Conservation (phyloP, 2,888 invertebrate genomes). For the Anodontia alba region DNA sequence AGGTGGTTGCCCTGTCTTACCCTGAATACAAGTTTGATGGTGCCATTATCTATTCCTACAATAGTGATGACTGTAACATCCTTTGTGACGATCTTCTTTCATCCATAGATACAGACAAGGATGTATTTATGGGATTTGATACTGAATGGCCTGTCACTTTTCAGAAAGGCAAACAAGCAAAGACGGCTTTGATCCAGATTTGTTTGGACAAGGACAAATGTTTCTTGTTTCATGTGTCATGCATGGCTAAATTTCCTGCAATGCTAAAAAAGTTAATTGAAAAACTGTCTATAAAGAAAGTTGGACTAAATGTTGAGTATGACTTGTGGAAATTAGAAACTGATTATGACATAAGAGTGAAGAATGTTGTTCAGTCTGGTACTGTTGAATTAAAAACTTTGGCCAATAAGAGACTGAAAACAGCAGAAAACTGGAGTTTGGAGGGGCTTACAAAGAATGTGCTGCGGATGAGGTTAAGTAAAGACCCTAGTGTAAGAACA, state of each 20-base stretch:
- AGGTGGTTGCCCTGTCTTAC: conserved; percentile 61
- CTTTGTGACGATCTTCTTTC: conserved; percentile 75
- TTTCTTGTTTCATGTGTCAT: conserved; percentile 76
- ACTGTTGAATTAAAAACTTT: conserved; percentile 68
- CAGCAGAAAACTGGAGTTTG: conserved; percentile 76
- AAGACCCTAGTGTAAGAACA: conserved; percentile 67
- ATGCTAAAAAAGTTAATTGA: conserved; percentile 65
- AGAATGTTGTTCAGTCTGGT: conserved; percentile 62
- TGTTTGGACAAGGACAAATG: conserved; percentile 68
- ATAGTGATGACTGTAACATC: conserved; percentile 70
- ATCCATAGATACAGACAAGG: conserved; percentile 32
- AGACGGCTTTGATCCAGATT: conserved; percentile 75
- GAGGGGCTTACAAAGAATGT: conserved; percentile 76
- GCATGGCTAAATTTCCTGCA: conserved; percentile 70
- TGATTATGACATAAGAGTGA: conserved; percentile 74
- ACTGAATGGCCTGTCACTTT: conserved; percentile 80
- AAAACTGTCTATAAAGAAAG: conserved; percentile 65
- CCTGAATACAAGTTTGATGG: conserved; percentile 66
- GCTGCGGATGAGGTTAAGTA: conserved; percentile 67
- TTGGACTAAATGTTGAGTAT: conserved; percentile 74
- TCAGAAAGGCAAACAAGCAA: conserved; percentile 63
- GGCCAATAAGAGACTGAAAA: conserved; percentile 72
- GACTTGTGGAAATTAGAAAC: conserved; percentile 78
- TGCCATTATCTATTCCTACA: conserved; percentile 68
- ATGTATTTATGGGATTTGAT: conserved; percentile 72